Percentiles rank a stretch among this genome's conserved stretches.
Evolutionary conservation across 1,140 invertebrate species (phyloP).

Genomic region (Teleogryllus occipitalis): DNA sequence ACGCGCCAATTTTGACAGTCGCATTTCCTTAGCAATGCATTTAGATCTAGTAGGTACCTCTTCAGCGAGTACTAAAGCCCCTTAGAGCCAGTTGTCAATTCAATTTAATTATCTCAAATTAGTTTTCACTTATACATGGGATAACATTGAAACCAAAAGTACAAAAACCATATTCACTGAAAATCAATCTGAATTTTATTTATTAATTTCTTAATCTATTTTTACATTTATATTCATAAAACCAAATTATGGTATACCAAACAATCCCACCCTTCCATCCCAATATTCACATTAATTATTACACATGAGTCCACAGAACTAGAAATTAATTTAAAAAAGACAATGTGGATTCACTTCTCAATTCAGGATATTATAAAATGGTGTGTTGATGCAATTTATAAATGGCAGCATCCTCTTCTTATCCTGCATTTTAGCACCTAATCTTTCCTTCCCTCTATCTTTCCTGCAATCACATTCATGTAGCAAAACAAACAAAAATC

Average conservation of each 20-base stretch:
- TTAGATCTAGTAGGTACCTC: neutral
- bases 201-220: no score
- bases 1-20: neutral
- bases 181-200: no score
- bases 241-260: no score
- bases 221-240: no score
- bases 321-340: neutral
- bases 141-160: neutral
- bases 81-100: neutral
- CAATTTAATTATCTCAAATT: neutral
- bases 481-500: neutral
- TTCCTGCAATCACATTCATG: neutral
- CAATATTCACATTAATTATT: neutral
- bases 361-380: neutral
- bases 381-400: neutral
- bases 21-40: neutral
- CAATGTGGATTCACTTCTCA: neutral
- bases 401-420: neutral
- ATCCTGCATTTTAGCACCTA: neutral
- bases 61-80: neutral
- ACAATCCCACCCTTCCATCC: no score
- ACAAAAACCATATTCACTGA: no score
- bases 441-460: neutral
- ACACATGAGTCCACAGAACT: neutral
- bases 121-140: neutral